These are phyloP conservation scores for Calyptommatus sinebrachiatus DNA, from an alignment of 2,113 vertebrate species.

Conservation along the genomic window DNA sequence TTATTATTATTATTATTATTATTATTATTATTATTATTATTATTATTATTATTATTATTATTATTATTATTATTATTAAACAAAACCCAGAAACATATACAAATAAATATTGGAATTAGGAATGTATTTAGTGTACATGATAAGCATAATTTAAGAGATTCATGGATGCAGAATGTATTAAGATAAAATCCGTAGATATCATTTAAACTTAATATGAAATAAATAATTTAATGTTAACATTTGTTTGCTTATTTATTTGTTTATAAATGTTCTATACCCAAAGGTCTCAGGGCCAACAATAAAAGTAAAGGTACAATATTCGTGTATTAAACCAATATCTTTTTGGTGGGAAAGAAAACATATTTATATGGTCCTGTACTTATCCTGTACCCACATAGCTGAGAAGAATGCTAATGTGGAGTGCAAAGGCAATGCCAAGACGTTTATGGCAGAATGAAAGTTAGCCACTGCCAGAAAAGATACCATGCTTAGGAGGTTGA, in stretches of 20 bases:
- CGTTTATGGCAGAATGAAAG: slow-evolving; percentile 19
- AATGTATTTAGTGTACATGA: background rate
- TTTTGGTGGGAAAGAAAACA: no score
- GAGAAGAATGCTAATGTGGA: background rate
- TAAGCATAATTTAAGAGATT: background rate
- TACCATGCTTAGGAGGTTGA: slow-evolving; percentile 31
- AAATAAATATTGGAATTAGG: background rate
- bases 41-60: no score
- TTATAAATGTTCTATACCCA: no score
- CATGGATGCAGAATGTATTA: background rate
- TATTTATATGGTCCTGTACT: background rate
- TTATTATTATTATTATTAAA: no score
- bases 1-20: no score
- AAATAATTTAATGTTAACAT: no score
- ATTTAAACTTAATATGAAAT: no score
- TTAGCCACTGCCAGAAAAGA: slow-evolving; percentile 23
- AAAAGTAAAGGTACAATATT: no score
- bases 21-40: no score
- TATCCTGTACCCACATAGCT: background rate
- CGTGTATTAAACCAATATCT: no score
- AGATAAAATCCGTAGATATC: background rate
- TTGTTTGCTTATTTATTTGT: no score
- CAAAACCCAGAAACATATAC: background rate
- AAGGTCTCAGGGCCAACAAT: no score
- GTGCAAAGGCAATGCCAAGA: slow-evolving; percentile 4